A percentile compares a stretch with the other conserved stretches of the same genome.
phyloP scores from a whole-genome alignment of 1,140 invertebrate species.

The Elysia chlorotica region DNA sequence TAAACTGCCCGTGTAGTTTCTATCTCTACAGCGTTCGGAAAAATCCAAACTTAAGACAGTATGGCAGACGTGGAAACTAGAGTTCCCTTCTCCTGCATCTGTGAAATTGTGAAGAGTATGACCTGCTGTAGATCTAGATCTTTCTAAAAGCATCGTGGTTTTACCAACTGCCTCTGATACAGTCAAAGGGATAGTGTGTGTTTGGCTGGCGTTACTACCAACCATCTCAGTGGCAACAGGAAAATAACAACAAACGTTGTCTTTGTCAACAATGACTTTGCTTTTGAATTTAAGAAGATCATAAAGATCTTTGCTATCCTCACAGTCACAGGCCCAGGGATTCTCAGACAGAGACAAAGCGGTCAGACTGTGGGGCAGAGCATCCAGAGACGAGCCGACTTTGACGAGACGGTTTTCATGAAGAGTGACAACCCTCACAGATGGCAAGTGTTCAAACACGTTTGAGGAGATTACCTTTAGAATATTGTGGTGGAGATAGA shows the following conservation, averaged over 20 bases:
- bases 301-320: slow-evolving; percentile 14
- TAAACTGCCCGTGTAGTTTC: too few species aligned
- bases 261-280: slow-evolving; percentile 14
- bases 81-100: too few species aligned
- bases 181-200: too few species aligned
- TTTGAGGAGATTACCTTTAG: slow-evolving; percentile 25
- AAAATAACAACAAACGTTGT: slow-evolving; percentile 23
- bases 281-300: not conserved
- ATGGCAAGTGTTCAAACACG: slow-evolving; percentile 23
- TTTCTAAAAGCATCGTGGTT: too few species aligned
- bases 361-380: not conserved
- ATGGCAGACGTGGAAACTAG: too few species aligned
- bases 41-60: too few species aligned
- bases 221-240: too few species aligned
- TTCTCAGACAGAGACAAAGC: slow-evolving; percentile 29
- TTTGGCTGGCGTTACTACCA: too few species aligned
- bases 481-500: slow-evolving; percentile 34
- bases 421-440: slow-evolving; percentile 22
- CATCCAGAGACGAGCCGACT: slow-evolving; percentile 9
- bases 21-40: too few species aligned
- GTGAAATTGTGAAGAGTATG: too few species aligned
- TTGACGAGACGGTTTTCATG: slow-evolving; percentile 30
- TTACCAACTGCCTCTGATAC: too few species aligned
- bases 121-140: too few species aligned
- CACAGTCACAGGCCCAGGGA: slow-evolving; percentile 40